Conservation (phyloP, 1,140 invertebrate species). For the Brachionus asplanchnoidis region DNA sequence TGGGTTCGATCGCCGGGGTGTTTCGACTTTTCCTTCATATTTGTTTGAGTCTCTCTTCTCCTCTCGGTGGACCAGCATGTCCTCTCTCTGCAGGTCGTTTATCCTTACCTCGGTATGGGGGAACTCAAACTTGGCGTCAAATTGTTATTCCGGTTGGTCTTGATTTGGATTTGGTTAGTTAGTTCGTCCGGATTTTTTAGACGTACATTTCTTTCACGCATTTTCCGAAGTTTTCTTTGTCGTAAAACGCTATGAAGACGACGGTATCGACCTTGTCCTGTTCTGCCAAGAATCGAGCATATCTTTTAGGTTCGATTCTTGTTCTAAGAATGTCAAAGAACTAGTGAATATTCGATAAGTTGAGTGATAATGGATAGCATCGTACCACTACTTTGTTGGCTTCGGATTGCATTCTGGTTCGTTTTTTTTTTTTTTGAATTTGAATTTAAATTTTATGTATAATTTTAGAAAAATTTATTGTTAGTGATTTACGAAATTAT, state of each 20-base stretch:
- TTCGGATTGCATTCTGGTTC: not conserved
- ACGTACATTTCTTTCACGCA: not conserved
- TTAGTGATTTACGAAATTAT: not conserved
- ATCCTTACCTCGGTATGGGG: not conserved
- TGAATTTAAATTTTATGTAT: not conserved
- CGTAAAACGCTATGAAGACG: not conserved
- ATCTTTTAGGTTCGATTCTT: not conserved
- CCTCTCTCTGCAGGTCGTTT: not conserved
- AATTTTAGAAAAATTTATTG: not conserved
- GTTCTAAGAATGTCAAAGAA: not conserved
- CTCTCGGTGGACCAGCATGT: not conserved
- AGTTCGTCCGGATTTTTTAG: not conserved
- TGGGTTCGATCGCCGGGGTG: not conserved
- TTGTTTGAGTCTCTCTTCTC: not conserved
- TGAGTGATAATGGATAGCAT: not conserved
- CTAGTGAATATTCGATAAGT: not conserved
- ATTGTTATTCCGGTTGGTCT: not conserved
- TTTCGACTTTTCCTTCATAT: not conserved
- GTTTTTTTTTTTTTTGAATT: too few relatives aligned
- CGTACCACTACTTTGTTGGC: not conserved
- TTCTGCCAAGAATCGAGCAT: not conserved
- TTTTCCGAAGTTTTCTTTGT: not conserved
- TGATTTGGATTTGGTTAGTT: not conserved
- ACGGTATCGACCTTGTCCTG: not conserved
- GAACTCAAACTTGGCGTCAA: not conserved